These are phyloP conservation scores for Sisor rabdophorus DNA, from an alignment of 2,113 vertebrate species.

Conservation along the genomic window DNA sequence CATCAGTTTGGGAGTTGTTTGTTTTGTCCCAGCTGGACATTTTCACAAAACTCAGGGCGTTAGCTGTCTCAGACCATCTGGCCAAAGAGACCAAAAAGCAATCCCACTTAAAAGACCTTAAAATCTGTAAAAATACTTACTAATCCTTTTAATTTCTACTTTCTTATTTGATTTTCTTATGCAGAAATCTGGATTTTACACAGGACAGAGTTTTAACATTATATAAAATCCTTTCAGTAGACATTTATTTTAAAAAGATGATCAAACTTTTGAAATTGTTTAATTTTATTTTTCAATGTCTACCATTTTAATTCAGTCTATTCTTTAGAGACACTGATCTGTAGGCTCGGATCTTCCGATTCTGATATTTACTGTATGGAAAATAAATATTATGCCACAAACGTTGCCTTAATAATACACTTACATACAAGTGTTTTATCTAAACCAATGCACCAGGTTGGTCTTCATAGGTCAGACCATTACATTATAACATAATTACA, in stretches of 20 bases:
- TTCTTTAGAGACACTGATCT: not conserved
- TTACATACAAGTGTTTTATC: too few relatives aligned
- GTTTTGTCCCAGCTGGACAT: conserved; percentile 25
- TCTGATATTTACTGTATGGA: too few relatives aligned
- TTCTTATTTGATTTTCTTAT: not conserved
- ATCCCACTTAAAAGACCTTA: not conserved
- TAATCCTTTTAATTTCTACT: not conserved
- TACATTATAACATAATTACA: too few relatives aligned
- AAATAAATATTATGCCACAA: too few relatives aligned
- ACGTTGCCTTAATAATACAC: too few relatives aligned
- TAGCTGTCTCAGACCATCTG: conserved; percentile 1
- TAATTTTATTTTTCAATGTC: not conserved
- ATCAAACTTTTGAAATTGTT: not conserved
- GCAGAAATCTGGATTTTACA: not conserved
- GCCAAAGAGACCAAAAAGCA: not conserved
- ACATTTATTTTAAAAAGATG: not conserved
- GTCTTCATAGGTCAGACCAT: too few relatives aligned
- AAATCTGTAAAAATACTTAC: not conserved
- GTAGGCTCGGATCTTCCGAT: not conserved
- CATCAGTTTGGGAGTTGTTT: conserved; percentile 30
- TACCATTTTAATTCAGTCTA: not conserved
- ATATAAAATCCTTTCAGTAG: not conserved
- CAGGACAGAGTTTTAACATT: too few relatives aligned
- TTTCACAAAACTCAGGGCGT: conserved; percentile 27
- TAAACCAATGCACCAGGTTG: too few relatives aligned